Evolutionary conservation across 2,797 vertebrate species (phyloP).

Genomic region (Platyrinchus mystaceus): DNA sequence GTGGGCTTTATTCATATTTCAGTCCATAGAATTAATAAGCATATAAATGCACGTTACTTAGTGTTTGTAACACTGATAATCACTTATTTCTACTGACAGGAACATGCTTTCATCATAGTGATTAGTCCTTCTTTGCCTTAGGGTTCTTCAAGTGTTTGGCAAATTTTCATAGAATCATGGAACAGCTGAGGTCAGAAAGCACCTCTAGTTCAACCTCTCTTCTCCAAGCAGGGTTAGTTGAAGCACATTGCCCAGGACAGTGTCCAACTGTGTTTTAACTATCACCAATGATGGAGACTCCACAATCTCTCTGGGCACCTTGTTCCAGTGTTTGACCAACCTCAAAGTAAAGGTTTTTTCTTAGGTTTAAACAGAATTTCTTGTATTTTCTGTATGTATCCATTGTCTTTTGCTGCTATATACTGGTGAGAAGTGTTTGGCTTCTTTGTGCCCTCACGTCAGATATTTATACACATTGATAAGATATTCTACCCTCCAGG

Average conservation of each 20-base stretch:
- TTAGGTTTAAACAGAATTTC: neutral
- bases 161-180: neutral
- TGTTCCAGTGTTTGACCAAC: neutral
- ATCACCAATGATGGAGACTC: neutral
- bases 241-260: neutral
- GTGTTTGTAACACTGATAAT: slow-evolving; percentile 14
- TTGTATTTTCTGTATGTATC: neutral
- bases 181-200: neutral
- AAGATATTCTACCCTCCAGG: neutral
- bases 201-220: neutral
- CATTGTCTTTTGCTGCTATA: neutral
- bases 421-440: neutral
- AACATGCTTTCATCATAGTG: neutral
- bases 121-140: slow-evolving; percentile 27
- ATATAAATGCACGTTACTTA: slow-evolving; percentile 18
- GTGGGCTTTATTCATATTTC: slow-evolving; percentile 7
- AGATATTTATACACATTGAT: neutral
- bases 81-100: slow-evolving; percentile 18
- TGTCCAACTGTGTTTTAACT: neutral
- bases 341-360: neutral
- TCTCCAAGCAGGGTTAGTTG: neutral
- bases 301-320: neutral
- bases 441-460: neutral
- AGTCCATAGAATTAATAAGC: neutral
- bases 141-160: neutral